phyloP scores from a whole-genome alignment of 2,888 invertebrate genomes.

The Cantharis rustica region DNA sequence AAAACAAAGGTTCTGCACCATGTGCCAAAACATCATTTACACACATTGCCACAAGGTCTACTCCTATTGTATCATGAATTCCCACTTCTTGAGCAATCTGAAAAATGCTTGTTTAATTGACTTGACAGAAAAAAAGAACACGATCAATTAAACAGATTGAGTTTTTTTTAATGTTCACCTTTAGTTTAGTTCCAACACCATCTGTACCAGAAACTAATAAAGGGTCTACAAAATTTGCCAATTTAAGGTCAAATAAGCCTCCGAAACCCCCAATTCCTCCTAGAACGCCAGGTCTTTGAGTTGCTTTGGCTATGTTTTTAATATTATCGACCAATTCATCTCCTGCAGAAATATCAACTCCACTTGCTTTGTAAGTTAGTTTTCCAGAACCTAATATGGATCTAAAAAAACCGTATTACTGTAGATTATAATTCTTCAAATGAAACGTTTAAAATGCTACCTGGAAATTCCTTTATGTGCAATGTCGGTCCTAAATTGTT shows the following conservation, averaged over 20 bases:
- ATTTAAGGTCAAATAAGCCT: constrained; percentile 85
- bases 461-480: constrained; percentile 84
- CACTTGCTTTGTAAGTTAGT: constrained; percentile 86
- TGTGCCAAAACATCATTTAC: constrained; percentile 95
- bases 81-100: constrained; percentile 82
- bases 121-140: background rate
- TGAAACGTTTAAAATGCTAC: constrained; percentile 55
- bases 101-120: constrained; percentile 44
- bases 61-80: constrained; percentile 84
- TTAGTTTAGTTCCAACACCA: constrained; percentile 96
- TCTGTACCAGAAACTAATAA: constrained; percentile 93
- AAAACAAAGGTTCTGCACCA: constrained; percentile 94
- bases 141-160: background rate
- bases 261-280: constrained; percentile 92
- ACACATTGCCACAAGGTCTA: constrained; percentile 97
- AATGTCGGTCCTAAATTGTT: constrained; percentile 88
- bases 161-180: constrained; percentile 59
- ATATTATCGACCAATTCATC: constrained; percentile 83
- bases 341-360: constrained; percentile 93
- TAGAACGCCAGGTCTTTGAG: constrained; percentile 77
- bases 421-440: background rate
- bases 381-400: constrained; percentile 64
- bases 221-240: constrained; percentile 75
- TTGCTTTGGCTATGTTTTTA: constrained; percentile 80
- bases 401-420: constrained; percentile 45